Percentiles rank a stretch among this genome's conserved stretches.
phyloP scores from a whole-genome alignment of 2,888 invertebrate genomes.

The Polymixis lichenea region DNA sequence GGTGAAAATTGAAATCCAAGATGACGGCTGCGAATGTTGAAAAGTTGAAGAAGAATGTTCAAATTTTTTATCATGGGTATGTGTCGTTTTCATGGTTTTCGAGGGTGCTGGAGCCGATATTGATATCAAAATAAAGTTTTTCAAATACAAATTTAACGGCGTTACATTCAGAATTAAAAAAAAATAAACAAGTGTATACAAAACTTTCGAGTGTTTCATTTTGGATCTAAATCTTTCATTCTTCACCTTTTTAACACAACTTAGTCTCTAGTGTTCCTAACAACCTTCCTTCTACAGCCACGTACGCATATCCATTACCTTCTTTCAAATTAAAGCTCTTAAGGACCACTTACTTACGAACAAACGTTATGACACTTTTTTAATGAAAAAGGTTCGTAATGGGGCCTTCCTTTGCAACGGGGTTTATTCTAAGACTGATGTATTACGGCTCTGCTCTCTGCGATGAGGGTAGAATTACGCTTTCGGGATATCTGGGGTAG shows the following conservation, averaged over 20 bases:
- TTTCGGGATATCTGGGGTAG: neutral
- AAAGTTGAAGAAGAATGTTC: too few relatives aligned
- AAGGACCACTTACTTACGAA: constrained; percentile 25
- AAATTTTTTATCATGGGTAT: too few relatives aligned
- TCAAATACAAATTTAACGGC: too few relatives aligned
- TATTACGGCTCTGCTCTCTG: constrained; percentile 38
- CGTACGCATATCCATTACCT: constrained; percentile 27
- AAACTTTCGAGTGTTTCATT: neutral
- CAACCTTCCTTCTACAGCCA: neutral
- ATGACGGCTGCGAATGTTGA: too few relatives aligned
- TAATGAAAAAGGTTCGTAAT: constrained; percentile 59
- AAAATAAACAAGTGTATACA: neutral
- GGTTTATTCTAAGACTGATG: constrained; percentile 60
- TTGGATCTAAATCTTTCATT: neutral
- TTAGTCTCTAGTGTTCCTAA: too few relatives aligned
- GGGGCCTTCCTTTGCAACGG: constrained; percentile 35
- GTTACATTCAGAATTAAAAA: too few relatives aligned
- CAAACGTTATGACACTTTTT: constrained; percentile 54
- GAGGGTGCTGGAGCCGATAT: too few relatives aligned
- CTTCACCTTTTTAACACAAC: neutral
- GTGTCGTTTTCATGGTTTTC: too few relatives aligned
- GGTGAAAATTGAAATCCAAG: too few relatives aligned
- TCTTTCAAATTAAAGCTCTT: constrained; percentile 54
- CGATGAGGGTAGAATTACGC: constrained; percentile 19
- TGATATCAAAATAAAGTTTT: too few relatives aligned